A percentile compares a stretch with the other conserved stretches of the same genome.
These are phyloP conservation scores for Ceratina australensis DNA, from an alignment of 1,140 invertebrate species.

Conservation along the genomic window DNA sequence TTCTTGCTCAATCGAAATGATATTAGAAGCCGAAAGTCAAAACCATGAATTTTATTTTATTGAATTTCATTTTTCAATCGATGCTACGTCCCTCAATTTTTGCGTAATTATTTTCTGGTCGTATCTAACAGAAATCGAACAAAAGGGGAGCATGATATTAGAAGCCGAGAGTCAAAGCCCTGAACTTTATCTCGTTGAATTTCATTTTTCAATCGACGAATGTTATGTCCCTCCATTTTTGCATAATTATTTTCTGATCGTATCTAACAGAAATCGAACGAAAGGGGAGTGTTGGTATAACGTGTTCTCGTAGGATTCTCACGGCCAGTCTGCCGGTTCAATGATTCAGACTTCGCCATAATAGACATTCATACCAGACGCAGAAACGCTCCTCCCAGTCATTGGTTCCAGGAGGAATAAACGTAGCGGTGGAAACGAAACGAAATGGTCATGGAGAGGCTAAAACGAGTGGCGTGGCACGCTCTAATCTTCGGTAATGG, in stretches of 20 bases:
- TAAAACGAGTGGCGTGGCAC: slow-evolving; percentile 50
- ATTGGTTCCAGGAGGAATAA: slow-evolving; percentile 17
- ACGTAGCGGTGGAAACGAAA: slow-evolving; percentile 25
- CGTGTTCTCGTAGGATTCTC: slow-evolving; percentile 50
- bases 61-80: background rate
- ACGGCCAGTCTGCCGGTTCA: slow-evolving; percentile 45
- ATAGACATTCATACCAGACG: slow-evolving; percentile 63
- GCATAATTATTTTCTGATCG: no score
- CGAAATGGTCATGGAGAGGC: slow-evolving; percentile 21
- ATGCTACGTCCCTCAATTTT: no score
- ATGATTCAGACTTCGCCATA: slow-evolving; percentile 44
- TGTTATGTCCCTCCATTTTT: no score
- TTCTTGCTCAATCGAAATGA: background rate
- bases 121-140: no score
- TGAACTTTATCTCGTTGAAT: no score
- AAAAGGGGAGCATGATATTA: no score
- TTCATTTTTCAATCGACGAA: background rate
- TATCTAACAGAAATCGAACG: no score
- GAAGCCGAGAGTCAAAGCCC: no score
- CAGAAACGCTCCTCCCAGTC: slow-evolving; percentile 4
- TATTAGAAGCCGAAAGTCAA: background rate
- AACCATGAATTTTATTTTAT: background rate
- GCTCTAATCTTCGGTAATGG: slow-evolving; percentile 53
- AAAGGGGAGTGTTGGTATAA: background rate
- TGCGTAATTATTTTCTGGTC: no score